phyloP scores from a whole-genome alignment of 2,888 invertebrate genomes.

The Sesia bembeciformis region DNA sequence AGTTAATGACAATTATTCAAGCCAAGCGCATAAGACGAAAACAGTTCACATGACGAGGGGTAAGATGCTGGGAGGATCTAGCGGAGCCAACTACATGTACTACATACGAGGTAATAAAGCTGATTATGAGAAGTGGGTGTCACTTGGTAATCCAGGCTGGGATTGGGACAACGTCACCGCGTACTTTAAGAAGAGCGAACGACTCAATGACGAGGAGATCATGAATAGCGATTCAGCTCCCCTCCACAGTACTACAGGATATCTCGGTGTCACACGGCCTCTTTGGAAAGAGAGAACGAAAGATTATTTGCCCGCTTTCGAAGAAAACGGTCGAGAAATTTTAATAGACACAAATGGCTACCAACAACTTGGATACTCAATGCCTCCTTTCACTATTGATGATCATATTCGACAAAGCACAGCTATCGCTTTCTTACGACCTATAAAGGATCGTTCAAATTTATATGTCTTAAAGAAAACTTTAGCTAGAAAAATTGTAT shows the following conservation, averaged over 20 bases:
- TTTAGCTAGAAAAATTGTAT: constrained; percentile 25
- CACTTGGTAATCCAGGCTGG: constrained; percentile 7
- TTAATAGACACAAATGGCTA: constrained; percentile 27
- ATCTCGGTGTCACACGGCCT: constrained; percentile 37
- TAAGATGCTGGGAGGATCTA: neutral
- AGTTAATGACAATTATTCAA: neutral
- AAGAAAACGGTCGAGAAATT: constrained; percentile 26
- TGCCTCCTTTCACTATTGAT: constrained; percentile 21
- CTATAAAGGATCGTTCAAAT: constrained; percentile 28
- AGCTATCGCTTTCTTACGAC: constrained; percentile 20
- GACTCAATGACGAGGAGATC: no score
- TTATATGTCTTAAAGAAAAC: constrained; percentile 33
- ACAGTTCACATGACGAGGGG: neutral
- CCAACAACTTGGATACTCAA: constrained; percentile 25
- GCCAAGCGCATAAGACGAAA: neutral
- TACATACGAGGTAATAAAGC: neutral
- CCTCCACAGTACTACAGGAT: constrained; percentile 31
- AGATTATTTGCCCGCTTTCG: constrained; percentile 24
- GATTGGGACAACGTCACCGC: neutral
- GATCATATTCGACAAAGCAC: constrained; percentile 16
- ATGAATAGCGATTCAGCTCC: neutral
- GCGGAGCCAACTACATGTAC: constrained; percentile 1
- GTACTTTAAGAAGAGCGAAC: constrained; percentile 1
- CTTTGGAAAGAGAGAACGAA: constrained; percentile 2
- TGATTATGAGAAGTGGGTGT: constrained; percentile 42